Base-by-base conservation (phyloP, 2,888 invertebrate genomes). In the Bugula neritina region DNA sequence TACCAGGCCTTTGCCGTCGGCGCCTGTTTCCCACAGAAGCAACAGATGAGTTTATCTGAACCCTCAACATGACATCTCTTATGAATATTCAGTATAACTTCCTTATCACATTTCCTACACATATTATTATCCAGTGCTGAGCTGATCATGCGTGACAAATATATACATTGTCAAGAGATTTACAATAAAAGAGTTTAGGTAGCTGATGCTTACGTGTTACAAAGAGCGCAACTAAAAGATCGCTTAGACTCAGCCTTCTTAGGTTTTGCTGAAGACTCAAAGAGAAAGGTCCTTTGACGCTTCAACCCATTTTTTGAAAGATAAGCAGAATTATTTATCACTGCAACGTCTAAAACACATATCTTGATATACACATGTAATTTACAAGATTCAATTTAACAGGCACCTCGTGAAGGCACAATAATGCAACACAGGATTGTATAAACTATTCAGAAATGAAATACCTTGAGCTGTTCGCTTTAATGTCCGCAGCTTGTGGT, bases 191-290 rank as follows among this genome's bases (percentile, higher is more conserved):
- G 43, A 43, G n/a, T n/a, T n/a, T n/a, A n/a, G n/a, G n/a, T n/a
- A n/a, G n/a, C n/a, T n/a, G n/a, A 57, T n/a, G 25, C 63, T 34
- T 31, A 63, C 63, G 63, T 63, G 63, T 63, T 21, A 63, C 63
- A 63, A 25, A 63, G 63, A 31, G 63, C 63, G 27, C 63, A 63
- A 31, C 63, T 63, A 27, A 63, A 63, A 3, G 31, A 10, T 31
- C 63, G 27, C 13, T 29, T 21, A 27, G 3, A 10, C 10, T 63
- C 5, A 63, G 5, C n/a, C 27, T 31, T 31, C 27, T 63, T 27
- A 31, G 27, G 57, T 57, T 57, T 27, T 10, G 3, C 5, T 25
- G 57, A 13, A 5, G 63, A 63, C 31, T 63, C 63, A 31, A 25
- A 63, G 10, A 63, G 31, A 34, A 63, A 27, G 31, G 63, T 25